Conservation (phyloP, 1,140 invertebrate genomes). For the Tetranychus cinnabarinus region DNA sequence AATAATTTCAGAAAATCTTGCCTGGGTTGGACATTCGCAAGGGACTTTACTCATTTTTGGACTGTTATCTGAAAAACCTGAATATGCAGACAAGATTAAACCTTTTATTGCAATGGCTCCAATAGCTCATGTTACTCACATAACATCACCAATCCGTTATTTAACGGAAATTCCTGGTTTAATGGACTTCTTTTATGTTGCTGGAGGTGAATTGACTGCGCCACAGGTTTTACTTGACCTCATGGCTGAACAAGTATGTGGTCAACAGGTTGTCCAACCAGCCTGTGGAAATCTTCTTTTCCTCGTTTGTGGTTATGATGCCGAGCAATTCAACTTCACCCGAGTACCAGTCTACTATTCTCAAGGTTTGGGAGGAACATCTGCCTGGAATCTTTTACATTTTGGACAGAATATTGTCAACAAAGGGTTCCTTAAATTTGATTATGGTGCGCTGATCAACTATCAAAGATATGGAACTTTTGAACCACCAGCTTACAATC, state of each 20-base stretch:
- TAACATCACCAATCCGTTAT: conserved; percentile 33
- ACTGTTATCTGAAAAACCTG: conserved; percentile 32
- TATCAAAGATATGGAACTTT: background rate
- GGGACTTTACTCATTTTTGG: conserved; percentile 36
- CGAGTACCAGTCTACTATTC: conserved; percentile 43
- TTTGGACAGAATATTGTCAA: conserved; percentile 20
- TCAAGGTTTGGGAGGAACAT: conserved; percentile 58
- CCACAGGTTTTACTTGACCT: background rate
- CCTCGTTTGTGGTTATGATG: background rate
- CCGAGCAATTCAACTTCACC: conserved; percentile 13
- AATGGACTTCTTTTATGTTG: background rate
- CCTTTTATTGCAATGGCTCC: conserved; percentile 41
- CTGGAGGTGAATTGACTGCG: background rate
- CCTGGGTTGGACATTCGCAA: conserved; percentile 39
- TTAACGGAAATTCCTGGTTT: conserved; percentile 9
- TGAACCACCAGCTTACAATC: background rate
- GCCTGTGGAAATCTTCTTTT: background rate
- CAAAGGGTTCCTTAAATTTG: background rate
- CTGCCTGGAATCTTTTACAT: conserved; percentile 44
- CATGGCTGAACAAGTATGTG: background rate
- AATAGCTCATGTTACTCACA: conserved; percentile 39
- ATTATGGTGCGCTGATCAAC: background rate
- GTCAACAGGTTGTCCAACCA: background rate
- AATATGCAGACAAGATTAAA: conserved; percentile 33
- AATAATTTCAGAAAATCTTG: conserved; percentile 4